Conservation (phyloP, 2,113 vertebrate genomes). For the Scytalopus superciliaris region DNA sequence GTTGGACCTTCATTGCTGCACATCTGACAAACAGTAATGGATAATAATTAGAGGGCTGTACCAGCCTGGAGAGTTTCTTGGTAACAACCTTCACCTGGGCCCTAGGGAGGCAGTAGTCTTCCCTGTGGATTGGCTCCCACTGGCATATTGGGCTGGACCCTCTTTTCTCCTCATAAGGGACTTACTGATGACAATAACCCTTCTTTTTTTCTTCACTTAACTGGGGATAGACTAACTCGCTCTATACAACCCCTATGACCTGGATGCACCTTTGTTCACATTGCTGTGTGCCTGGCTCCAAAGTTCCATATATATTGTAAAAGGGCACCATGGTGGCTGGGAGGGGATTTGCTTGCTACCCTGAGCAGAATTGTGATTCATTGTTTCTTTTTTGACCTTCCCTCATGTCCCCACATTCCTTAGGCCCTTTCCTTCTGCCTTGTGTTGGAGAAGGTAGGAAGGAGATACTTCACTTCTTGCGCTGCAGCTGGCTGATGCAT, state of each 20-base stretch:
- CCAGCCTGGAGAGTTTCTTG: not conserved
- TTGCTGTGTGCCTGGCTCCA: not conserved
- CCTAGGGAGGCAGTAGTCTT: not conserved
- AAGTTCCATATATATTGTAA: not conserved
- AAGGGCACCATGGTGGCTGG: not conserved
- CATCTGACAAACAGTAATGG: not conserved
- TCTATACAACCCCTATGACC: not conserved
- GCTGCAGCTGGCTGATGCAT: not conserved
- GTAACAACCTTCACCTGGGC: no score
- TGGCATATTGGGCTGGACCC: not conserved
- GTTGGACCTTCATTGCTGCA: not conserved
- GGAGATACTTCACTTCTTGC: not conserved
- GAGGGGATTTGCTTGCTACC: not conserved
- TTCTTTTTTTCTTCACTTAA: not conserved
- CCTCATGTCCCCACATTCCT: accelerated
- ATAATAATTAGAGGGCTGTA: not conserved
- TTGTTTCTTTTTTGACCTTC: accelerated
- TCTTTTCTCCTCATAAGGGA: not conserved
- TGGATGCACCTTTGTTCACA: not conserved
- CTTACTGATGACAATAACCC: not conserved
- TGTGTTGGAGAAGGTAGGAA: no score
- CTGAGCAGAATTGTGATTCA: not conserved
- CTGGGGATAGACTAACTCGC: no score
- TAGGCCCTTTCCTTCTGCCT: not conserved
- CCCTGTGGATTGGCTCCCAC: not conserved